Evolutionary conservation across 2,888 invertebrate genomes (phyloP).

Genomic region (Amphipoea oculea): DNA sequence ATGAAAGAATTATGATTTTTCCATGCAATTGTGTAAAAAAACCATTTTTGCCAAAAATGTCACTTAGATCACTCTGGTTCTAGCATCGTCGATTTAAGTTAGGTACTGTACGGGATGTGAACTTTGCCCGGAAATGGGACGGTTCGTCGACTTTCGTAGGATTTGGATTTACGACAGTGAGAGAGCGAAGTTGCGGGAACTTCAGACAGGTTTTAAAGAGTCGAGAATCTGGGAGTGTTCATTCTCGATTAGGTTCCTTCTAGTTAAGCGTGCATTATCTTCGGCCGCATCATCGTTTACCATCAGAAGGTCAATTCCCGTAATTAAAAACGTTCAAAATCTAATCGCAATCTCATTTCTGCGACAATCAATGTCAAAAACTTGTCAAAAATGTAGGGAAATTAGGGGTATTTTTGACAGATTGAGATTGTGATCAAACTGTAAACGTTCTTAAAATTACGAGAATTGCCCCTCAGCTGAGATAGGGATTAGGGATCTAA

Average conservation of each 20-base stretch:
- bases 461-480: not conserved
- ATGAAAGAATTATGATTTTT: too few species aligned
- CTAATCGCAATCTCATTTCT: not conserved
- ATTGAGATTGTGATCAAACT: not conserved
- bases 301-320: too few species aligned
- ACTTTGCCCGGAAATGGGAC: constrained; percentile 39
- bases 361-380: not conserved
- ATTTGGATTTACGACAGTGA: constrained; percentile 22
- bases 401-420: not conserved
- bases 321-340: not conserved
- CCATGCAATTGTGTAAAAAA: too few species aligned
- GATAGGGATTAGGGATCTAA: not conserved
- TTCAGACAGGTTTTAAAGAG: constrained; percentile 13
- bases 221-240: not conserved
- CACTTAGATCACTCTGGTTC: too few species aligned
- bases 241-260: not conserved
- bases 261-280: not conserved
- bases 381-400: not conserved
- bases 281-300: too few species aligned
- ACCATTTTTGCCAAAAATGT: too few species aligned
- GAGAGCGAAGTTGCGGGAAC: constrained; percentile 2
- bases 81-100: too few species aligned
- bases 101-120: constrained; percentile 9
- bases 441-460: not conserved
- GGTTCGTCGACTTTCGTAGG: constrained; percentile 28